phyloP scores from a whole-genome alignment of 2,797 vertebrate genomes.

The Danio kyathit region DNA sequence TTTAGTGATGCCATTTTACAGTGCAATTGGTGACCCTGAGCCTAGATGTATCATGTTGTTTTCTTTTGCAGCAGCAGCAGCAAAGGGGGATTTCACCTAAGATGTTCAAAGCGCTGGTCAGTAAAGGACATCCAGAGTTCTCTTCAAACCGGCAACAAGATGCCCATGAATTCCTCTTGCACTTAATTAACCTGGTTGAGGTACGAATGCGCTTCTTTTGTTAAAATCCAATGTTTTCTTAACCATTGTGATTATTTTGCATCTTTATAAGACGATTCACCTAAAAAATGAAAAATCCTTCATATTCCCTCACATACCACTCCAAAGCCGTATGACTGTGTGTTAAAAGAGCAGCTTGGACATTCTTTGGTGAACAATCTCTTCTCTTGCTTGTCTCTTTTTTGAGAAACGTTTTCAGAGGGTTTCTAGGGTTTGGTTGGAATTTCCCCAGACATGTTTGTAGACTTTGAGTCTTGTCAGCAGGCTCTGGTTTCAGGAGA shows the following conservation, averaged over 20 bases:
- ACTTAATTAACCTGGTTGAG: conserved; percentile 93
- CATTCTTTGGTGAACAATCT: background rate
- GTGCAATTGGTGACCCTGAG: background rate
- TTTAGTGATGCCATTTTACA: background rate
- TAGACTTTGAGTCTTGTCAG: conserved; percentile 38
- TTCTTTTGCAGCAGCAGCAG: conserved; percentile 81
- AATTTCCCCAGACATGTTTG: conserved; percentile 22
- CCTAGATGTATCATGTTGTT: conserved; percentile 53
- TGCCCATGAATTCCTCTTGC: conserved; percentile 91
- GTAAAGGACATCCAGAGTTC: conserved; percentile 93
- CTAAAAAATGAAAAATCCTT: background rate
- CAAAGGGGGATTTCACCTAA: conserved; percentile 90
- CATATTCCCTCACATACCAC: too few species aligned
- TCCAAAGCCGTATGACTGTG: background rate
- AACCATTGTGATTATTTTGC: background rate
- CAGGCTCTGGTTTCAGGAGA: conserved; percentile 52
- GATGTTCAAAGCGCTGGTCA: conserved; percentile 94
- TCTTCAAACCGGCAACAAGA: conserved; percentile 97
- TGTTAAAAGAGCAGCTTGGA: background rate
- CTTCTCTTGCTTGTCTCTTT: background rate
- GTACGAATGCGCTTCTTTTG: conserved; percentile 73
- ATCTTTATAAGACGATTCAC: background rate
- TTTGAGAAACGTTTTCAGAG: background rate
- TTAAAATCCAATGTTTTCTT: background rate
- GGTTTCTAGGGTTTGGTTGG: conserved; percentile 44